Percentiles rank a stretch among this genome's conserved stretches.
Conservation (phyloP, 2,888 invertebrate species). For the Epinotia bilunana region DNA sequence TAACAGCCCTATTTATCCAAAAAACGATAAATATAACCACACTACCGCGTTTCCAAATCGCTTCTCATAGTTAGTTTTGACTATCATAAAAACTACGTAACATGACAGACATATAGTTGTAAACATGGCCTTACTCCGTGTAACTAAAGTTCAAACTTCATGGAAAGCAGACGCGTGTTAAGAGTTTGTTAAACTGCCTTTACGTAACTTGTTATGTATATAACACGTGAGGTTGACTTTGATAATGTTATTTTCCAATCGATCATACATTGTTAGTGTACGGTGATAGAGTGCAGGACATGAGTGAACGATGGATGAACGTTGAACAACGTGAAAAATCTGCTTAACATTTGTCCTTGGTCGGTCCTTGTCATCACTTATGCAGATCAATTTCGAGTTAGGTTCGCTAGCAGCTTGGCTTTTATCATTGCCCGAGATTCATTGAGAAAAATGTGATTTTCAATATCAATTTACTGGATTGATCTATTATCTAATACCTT, state of each 20-base stretch:
- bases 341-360: slow-evolving; percentile 28
- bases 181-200: neutral
- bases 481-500: too few species aligned
- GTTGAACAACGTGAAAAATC: slow-evolving; percentile 47
- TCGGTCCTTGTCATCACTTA: slow-evolving; percentile 9
- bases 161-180: neutral
- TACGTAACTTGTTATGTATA: neutral
- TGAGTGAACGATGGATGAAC: slow-evolving; percentile 51
- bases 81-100: neutral
- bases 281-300: slow-evolving; percentile 45
- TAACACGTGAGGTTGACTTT: slow-evolving; percentile 49
- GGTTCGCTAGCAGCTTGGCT: neutral
- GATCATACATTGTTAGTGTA: slow-evolving; percentile 60
- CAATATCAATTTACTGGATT: neutral
- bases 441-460: neutral
- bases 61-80: slow-evolving; percentile 7
- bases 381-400: slow-evolving; percentile 15
- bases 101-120: neutral
- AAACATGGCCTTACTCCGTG: neutral
- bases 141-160: neutral
- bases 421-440: neutral
- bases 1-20: neutral
- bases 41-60: slow-evolving; percentile 22
- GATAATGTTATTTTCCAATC: slow-evolving; percentile 68
- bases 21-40: slow-evolving; percentile 10